phyloP scores from a whole-genome alignment of 2,888 invertebrate species.

The Andrena dorsata region DNA sequence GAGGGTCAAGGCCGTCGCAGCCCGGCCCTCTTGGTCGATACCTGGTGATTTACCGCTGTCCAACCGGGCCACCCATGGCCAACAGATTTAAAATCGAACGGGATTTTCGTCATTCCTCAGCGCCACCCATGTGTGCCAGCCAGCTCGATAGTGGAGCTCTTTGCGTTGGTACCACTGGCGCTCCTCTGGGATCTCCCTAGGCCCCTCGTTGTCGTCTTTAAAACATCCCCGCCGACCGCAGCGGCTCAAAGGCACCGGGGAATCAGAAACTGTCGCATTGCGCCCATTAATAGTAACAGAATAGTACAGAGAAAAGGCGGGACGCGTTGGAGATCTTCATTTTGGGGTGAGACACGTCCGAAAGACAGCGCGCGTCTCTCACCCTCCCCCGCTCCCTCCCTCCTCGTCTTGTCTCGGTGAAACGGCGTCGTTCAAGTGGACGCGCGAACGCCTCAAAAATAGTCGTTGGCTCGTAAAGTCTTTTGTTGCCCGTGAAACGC shows the following conservation, averaged over 20 bases:
- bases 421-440: conserved; percentile 64
- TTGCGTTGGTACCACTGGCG: not conserved
- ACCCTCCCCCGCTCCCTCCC: too few relatives aligned
- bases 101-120: too few relatives aligned
- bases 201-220: too few relatives aligned
- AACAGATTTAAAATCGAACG: too few relatives aligned
- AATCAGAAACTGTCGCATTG: conserved; percentile 33
- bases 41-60: conserved; percentile 17
- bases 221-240: too few relatives aligned
- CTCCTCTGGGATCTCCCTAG: not conserved
- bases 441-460: conserved; percentile 74
- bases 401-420: conserved; percentile 55
- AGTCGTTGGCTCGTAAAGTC: conserved; percentile 75
- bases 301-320: conserved; percentile 25
- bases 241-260: conserved; percentile 27
- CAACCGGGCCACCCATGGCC: too few relatives aligned
- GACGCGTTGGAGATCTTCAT: conserved; percentile 43
- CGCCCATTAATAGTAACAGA: conserved; percentile 33
- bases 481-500: conserved; percentile 68
- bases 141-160: too few relatives aligned
- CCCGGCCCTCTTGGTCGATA: conserved; percentile 56
- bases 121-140: too few relatives aligned
- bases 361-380: conserved; percentile 34
- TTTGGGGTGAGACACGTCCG: conserved; percentile 43
- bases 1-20: conserved; percentile 75